Base-by-base conservation (phyloP, 2,113 vertebrate genomes). In the Galeopterus variegatus region DNA sequence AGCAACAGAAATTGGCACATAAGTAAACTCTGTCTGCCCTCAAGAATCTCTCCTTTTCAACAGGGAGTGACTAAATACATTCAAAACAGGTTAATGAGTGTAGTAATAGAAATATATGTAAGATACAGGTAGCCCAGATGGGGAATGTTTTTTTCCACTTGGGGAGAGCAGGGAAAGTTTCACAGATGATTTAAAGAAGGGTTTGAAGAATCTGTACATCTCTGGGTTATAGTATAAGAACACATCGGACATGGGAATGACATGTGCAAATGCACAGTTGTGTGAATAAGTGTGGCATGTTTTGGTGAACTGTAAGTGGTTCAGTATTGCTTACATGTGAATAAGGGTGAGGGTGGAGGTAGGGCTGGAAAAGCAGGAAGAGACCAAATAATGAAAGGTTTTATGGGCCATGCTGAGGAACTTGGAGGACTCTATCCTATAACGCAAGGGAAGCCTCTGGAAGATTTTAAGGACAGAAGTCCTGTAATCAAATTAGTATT, bases 1-100 rank as follows among this genome's bases (percentile, higher is more conserved):
- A 36, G 31, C 15, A 80, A 14, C 2, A 82, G 67, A 67, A 92
- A 65, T 19, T 77, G 13, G 5, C 60, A 72, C 3, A 54, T 67
- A 41, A 60, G 23, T 28, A 65, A 92, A 26, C 62, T 95, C n/a
- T 88, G 31, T 92, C 72, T 96, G 10, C 26, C 31, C 2, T 94
- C 48, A 80, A 67, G 69, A 81, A n/a, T 89, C 33, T 64, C 11
- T 60, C 9, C 15, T n/a, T 56, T 92, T 14, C 7, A 83, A 10
- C 52, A 24, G 9, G n/a, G 67, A 60, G 24, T 60, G 64, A 87
- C 56, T 89, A 11, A 11, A n/a, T 52, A 58, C 23, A 64, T 75
- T 69, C 24, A 36, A 10, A 73, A 54, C 10, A 79, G 15, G 7
- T 45, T 72, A 33, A 79, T 62, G 54, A n/a, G 2, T 19, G 6